Evolutionary conservation across 2,113 vertebrate genomes (phyloP), one percentile per base, ranked within the genome.

Genomic region (Entelurus aequoreus): DNA sequence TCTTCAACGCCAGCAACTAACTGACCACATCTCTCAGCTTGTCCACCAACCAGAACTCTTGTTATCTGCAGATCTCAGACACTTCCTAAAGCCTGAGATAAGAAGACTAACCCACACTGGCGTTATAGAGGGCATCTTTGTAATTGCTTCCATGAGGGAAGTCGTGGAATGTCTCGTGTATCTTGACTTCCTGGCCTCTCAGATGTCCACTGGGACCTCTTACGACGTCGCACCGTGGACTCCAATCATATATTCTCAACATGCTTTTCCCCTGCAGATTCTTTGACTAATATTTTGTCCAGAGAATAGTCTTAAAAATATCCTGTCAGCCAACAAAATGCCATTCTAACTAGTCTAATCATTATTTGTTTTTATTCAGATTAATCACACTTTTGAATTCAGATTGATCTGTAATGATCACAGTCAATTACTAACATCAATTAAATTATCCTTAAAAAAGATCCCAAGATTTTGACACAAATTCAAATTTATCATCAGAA

Each of bases 91-190:
- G 63, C 47, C 47, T 51, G 54, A 44, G 84, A 82, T 69, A 79
- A 68, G 42, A 63, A 40, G 1, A 48, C 71, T 75, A 19, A 67
- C 63, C 67, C 54, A 62, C 74, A 54, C 72, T 48, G 62, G 59
- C 12, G 74, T 74, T 28, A 72, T 60, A 74, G 61, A 58, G 64
- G 65, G 62, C 73, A 81, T 74, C 62, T 62, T 72, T 70, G 36
- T 89, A 89, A 90, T 88, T 83, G 75, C 85, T 89, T 89, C 88
- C 86, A 89, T 78, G 79, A 79, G 83, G 86, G 88, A 91, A 84
- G 80, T 87, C 38, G 38, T 78, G 88, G 88, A 90, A 89, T 91
- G 81, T 86, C 74, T 84, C 81, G 76, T 56, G 75, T 82, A 77
- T 90, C 57, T 28, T 65, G 56, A 75, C 85, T 86, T 87, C 83